Conservation (phyloP, 2,888 invertebrate genomes). For the Cerastoderma edule region DNA sequence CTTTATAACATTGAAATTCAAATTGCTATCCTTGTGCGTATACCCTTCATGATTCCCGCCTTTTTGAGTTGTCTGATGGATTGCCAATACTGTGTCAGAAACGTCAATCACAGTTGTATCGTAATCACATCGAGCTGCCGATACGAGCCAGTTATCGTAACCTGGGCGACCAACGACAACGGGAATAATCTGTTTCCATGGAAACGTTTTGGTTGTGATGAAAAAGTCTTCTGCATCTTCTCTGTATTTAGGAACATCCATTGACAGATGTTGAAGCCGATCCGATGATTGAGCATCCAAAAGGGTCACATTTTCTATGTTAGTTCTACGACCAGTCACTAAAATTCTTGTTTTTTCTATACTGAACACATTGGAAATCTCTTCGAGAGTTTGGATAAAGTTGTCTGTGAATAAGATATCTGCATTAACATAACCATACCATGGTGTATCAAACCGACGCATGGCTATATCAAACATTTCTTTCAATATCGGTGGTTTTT, state of each 20-base stretch:
- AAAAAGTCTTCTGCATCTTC: conserved; percentile 65
- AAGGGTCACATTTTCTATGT: conserved; percentile 49
- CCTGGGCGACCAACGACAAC: conserved; percentile 62
- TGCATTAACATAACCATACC: conserved; percentile 61
- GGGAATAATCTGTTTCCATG: conserved; percentile 53
- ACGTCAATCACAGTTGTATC: conserved; percentile 61
- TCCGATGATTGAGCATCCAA: conserved; percentile 27
- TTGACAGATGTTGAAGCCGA: not conserved
- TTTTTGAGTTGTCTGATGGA: conserved; percentile 62
- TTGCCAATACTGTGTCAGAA: conserved; percentile 50
- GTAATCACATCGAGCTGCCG: conserved; percentile 53
- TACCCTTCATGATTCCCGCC: conserved; percentile 64
- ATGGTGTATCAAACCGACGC: conserved; percentile 50
- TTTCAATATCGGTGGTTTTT: conserved; percentile 54
- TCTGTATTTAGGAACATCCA: conserved; percentile 42
- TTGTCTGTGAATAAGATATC: conserved; percentile 60
- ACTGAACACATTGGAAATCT: conserved; percentile 34
- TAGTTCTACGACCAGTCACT: conserved; percentile 58
- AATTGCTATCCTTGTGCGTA: conserved; percentile 40
- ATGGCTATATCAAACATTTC: conserved; percentile 55
- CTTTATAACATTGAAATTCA: conserved; percentile 54
- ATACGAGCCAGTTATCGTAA: conserved; percentile 64
- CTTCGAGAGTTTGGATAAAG: conserved; percentile 47
- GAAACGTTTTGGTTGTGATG: conserved; percentile 54
- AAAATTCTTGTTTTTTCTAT: conserved; percentile 37